These are phyloP conservation scores for Sarcophaga caerulescens DNA, from an alignment of 2,888 invertebrate species.

Conservation along the genomic window DNA sequence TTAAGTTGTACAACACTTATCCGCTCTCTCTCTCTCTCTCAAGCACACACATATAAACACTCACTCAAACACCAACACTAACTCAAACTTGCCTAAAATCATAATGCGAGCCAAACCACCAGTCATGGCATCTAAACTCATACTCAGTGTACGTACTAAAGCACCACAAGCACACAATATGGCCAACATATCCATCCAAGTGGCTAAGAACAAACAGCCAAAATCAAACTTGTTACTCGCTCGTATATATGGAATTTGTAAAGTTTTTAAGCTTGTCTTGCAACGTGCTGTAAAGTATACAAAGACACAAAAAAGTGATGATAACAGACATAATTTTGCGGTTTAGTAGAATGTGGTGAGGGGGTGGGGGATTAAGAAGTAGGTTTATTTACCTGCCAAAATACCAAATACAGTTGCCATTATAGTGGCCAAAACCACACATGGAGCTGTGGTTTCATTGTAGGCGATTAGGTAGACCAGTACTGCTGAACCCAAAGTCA, in stretches of 20 bases:
- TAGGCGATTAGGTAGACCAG: conserved; percentile 79
- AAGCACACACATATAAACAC: background rate
- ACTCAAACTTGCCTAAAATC: conserved; percentile 80
- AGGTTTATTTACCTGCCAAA: conserved; percentile 76
- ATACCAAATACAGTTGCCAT: conserved; percentile 78
- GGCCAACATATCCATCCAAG: conserved; percentile 83
- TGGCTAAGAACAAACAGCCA: conserved; percentile 81
- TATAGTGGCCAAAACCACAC: conserved; percentile 77
- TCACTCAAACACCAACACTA: conserved; percentile 30
- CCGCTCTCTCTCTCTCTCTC: background rate
- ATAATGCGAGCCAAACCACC: conserved; percentile 83
- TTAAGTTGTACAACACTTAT: background rate
- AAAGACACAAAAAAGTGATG: background rate
- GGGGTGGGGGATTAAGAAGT: background rate
- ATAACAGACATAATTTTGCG: background rate
- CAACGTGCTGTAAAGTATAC: conserved; percentile 75
- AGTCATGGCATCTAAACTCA: conserved; percentile 83
- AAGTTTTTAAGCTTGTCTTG: conserved; percentile 78
- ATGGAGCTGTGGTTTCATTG: conserved; percentile 80
- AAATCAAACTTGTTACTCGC: conserved; percentile 81
- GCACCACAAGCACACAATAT: conserved; percentile 83
- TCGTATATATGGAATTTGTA: conserved; percentile 81
- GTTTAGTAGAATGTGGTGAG: background rate
- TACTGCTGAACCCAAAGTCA: conserved; percentile 80
- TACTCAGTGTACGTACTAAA: conserved; percentile 83